Base-by-base conservation (phyloP, 2,888 invertebrate genomes). In the Phyto melanocephala region DNA sequence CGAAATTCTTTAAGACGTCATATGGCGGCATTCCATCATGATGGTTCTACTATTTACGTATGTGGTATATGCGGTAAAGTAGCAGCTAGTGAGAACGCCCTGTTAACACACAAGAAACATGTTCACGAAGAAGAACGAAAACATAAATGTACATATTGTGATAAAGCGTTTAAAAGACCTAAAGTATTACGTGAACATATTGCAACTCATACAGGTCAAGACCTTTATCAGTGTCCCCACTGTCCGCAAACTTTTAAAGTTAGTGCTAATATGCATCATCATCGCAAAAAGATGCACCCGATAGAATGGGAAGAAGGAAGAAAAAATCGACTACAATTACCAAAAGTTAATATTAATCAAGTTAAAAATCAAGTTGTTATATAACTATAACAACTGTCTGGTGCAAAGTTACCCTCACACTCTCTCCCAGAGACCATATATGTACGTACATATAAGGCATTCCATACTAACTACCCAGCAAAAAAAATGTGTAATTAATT, bases 221-320 rank as follows among this genome's bases (percentile, higher is more conserved):
- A 89, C 81, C 72, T 91, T 20, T 91, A 91, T 47, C 88, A 88
- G 6, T 91, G 91, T 62, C 88, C 87, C 0, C 90, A 90, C 82
- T 91, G 91, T 71, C 86, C 89, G 1, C 89, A 89, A 85, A 91
- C 90, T 11, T 91, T 91, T 71, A 90, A 90, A 81, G 90, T 90
- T 1, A 89, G 88, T 76, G 90, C 90, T 20, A 91, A 91, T 83
- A 90, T 91, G 89, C 89, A 91, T 84, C 88, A 89, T 15, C 91
- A 91, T 86, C 87, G 89, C 33, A 91, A 90, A 79, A 89, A 90
- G 81, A 86, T 88, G 68, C 91, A 91, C 86, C 88, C 88, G 0
- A 86, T 86, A 10, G 89, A 90, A 68, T 91, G 90, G 90, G 89
- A 70, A 37, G 84, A 80, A 40, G 83, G 77, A 13, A 71, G 82